A percentile compares a stretch with the other conserved stretches of the same genome.
Conservation (phyloP, 2,113 vertebrate species). For the Cottus gobio region DNA sequence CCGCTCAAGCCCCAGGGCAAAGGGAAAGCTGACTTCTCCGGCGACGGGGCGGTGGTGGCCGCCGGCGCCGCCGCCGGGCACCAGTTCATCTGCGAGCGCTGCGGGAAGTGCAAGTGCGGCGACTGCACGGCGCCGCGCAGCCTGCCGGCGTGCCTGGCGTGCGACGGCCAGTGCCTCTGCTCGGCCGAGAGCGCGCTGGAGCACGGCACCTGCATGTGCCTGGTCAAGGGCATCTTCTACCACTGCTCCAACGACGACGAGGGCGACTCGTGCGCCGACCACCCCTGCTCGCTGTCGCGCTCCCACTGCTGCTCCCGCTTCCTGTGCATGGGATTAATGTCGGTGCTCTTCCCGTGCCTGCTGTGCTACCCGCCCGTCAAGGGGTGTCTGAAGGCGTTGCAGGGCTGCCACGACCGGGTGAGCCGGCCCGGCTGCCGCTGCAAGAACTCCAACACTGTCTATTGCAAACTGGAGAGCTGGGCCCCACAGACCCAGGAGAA, state of each 20-base stretch:
- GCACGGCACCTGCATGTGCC: slow-evolving; percentile 96
- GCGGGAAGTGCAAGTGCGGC: slow-evolving; percentile 95
- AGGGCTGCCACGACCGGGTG: slow-evolving; percentile 91
- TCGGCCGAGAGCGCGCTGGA: slow-evolving; percentile 95
- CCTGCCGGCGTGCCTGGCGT: slow-evolving; percentile 93
- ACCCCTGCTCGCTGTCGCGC: slow-evolving; percentile 95
- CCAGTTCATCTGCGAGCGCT: slow-evolving; percentile 95
- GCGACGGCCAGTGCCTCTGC: slow-evolving; percentile 93
- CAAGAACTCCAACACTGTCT: slow-evolving; percentile 98
- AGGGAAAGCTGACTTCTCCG: slow-evolving; percentile 79
- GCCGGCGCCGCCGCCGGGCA: slow-evolving; percentile 81
- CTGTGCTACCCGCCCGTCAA: slow-evolving; percentile 96
- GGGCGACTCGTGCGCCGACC: slow-evolving; percentile 94
- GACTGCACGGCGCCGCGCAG: slow-evolving; percentile 94
- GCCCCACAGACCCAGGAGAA: slow-evolving; percentile 88
- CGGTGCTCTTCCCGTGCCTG: slow-evolving; percentile 92
- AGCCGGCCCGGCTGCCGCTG: slow-evolving; percentile 95
- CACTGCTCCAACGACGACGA: slow-evolving; percentile 97
- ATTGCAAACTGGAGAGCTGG: slow-evolving; percentile 97
- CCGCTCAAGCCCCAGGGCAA: slow-evolving; percentile 89
- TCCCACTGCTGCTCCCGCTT: slow-evolving; percentile 96
- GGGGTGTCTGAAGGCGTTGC: slow-evolving; percentile 91
- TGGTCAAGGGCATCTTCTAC: slow-evolving; percentile 97
- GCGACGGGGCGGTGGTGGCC: slow-evolving; percentile 53
- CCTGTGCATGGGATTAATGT: slow-evolving; percentile 96